Evolutionary conservation across 53 echinoderm and acorn worm species (phyloP), one percentile per base, ranked within the genome.

Genomic region (Hippasteria phrygiana): DNA sequence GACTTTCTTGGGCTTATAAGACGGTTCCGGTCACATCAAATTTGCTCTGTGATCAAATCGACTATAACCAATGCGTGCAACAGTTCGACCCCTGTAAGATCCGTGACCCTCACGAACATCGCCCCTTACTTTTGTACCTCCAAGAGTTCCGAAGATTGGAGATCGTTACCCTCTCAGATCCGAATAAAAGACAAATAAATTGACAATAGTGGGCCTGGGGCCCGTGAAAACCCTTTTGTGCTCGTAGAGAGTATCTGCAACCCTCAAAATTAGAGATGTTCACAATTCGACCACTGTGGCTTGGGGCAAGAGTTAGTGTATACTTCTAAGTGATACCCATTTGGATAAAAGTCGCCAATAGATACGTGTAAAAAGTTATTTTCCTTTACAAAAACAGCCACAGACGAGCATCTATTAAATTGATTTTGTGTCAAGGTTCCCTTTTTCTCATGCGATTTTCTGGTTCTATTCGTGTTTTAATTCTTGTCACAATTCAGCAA

Each of bases 251-350:
- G 7, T 66, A 35, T 12, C 36, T 66, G 34, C 67, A 35, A 0
- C 35, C 67, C 67, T 66, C 36, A 66, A 66, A 66, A 66, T 66
- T 0, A 66, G 67, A 35, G 67, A 66, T 14, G 67, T 66, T 34
- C 34, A 10, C 33, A 11, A 66, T 66, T 34, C 66, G 13, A 66
- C 33, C 66, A 33, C n/a, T n/a, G n/a, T 56, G 18, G 66, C 66
- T 66, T 34, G 66, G 36, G 66, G 66, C 34, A 17, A 34, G 17
- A 66, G 56, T 56, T 56, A 26, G 26, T 56, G 32, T 66, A 11
- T 4, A 16, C 13, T 28, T 32, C 26, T 27, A 20, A 20, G 62
- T 27, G 62, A 26, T 62, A 20, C 20, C n/a, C 51, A 10, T 66
- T 32, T 11, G 67, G 67, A 8, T 16, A 66, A 66, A 29, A 32